Conservation (phyloP, 2,797 vertebrate species). For the Nothura maculosa region DNA sequence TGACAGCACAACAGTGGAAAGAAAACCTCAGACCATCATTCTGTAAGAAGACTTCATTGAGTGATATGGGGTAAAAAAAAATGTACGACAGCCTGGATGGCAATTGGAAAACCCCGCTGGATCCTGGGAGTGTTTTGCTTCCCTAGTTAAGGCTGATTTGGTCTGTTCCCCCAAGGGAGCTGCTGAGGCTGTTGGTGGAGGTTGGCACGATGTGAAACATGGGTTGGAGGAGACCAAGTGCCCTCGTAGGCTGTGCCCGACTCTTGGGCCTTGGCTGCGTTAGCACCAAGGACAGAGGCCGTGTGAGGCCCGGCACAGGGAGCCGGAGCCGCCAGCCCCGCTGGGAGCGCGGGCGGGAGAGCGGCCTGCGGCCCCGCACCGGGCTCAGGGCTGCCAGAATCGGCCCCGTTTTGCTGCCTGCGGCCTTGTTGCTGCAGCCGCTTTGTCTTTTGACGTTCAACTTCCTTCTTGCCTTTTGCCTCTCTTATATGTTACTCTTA, state of each 20-base stretch:
- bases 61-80: not conserved
- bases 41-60: not conserved
- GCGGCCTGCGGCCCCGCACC: not conserved
- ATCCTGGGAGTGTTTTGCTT: not conserved
- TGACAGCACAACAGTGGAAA: not conserved
- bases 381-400: not conserved
- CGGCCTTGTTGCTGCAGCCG: not conserved
- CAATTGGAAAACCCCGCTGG: not conserved
- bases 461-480: not conserved
- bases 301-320: not conserved
- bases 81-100: not conserved
- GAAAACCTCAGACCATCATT: not conserved
- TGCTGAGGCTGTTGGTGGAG: not conserved
- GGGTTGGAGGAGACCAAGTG: rapidly evolving
- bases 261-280: not conserved
- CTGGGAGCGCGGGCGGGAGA: not conserved
- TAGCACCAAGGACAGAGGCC: slow-evolving; percentile 62
- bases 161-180: not conserved
- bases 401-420: not conserved
- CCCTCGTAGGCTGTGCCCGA: not conserved
- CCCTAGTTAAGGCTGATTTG: rapidly evolving
- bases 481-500: not conserved
- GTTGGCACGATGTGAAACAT: rapidly evolving
- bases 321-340: not conserved
- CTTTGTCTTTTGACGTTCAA: not conserved